Evolutionary conservation across 2,113 vertebrate species (phyloP), one percentile per base, ranked within the genome.

Genomic region (Phainopepla nitens): DNA sequence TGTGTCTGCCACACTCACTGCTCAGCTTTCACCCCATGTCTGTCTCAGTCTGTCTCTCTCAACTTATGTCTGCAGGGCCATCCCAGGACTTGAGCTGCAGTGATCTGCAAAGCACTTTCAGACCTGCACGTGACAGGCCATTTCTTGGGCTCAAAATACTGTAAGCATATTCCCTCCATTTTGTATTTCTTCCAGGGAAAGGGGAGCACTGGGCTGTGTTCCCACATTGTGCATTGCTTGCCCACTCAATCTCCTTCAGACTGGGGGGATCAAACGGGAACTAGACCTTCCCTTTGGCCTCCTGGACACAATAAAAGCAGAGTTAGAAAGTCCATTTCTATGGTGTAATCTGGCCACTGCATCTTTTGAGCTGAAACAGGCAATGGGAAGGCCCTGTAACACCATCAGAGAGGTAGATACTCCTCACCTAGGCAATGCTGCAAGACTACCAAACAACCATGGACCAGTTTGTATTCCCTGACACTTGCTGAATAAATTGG

Each of bases 401-500:
- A 56, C 49, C 4, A 1, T 35, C 42, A 49, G 41, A 87, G 45
- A 76, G 27, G 36, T 42, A 91, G 42, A 66, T 65, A 39, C 27
- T 58, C 33, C 82, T 76, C 69, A 82, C 57, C 58, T 61, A 28
- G 49, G 70, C 35, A 69, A 42, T 87, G 78, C 87, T 62, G 54
- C 78, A 62, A 58, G 66, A 66, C 66, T 76, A 82, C 17, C 57
- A 35, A 75, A 64, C 17, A 79, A 68, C 56, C 73, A 87, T 1
- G 1, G 70, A 47, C 13, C 50, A 49, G 70, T 56, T 23, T 73
- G n/a, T 23, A 72, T 68, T 89, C 66, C 60, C 57, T 85, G 50
- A 70, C n/a, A 31, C 54, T 85, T 64, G 35, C 54, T 95, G 60
- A 83, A 80, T 88, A 86, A 73, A 93, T 73, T 70, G 51, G 66